Percentiles rank a stretch among this genome's conserved stretches.
Conservation (phyloP, 2,888 invertebrate genomes). For the Clistopyga incitator region DNA sequence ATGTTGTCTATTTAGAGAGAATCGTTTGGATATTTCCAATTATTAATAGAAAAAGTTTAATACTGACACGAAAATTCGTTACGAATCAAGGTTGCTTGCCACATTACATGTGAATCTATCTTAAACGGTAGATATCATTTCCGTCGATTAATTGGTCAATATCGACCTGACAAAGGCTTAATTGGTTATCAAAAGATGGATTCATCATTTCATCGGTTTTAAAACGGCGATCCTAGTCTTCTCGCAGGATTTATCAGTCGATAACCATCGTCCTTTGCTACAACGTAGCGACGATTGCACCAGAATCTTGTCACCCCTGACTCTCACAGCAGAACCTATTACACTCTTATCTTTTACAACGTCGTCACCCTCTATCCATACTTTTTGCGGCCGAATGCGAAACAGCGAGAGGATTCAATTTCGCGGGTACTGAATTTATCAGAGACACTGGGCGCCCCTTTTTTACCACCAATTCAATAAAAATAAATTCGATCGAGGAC, state of each 20-base stretch:
- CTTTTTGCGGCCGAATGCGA: conserved; percentile 4
- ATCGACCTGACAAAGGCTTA: no score
- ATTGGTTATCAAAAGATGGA: no score
- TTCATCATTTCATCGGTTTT: no score
- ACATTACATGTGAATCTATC: no score
- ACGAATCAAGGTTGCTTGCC: no score
- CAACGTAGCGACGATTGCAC: not conserved
- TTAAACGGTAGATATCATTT: no score
- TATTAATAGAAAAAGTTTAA: no score
- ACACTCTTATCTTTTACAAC: conserved; percentile 17
- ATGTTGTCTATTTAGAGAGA: no score
- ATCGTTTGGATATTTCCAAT: no score
- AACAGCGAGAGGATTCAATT: conserved; percentile 34
- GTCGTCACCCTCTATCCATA: not conserved
- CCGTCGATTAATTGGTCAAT: no score
- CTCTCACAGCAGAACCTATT: not conserved
- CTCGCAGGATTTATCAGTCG: conserved; percentile 37
- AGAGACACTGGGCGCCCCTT: conserved; percentile 24
- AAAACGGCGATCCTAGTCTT: not conserved
- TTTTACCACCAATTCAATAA: conserved; percentile 23
- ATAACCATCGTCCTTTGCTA: conserved; percentile 20
- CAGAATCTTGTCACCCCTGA: conserved; percentile 2
- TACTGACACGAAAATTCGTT: no score
- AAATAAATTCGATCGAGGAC: conserved; percentile 30
- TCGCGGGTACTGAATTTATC: conserved; percentile 31